phyloP scores from a whole-genome alignment of 2,797 vertebrate genomes.

The Coregonus sp. region DNA sequence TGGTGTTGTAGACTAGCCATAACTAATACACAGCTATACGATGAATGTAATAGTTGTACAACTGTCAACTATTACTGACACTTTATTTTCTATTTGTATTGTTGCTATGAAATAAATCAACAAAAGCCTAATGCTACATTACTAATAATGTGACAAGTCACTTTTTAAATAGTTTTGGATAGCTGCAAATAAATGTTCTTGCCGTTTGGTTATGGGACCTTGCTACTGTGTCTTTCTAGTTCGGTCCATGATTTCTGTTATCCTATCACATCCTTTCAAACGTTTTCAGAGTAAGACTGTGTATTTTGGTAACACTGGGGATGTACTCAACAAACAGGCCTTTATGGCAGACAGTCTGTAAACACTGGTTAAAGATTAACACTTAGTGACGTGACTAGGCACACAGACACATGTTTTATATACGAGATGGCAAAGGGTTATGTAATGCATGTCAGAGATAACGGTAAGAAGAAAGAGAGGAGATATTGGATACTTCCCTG shows the following conservation, averaged over 20 bases:
- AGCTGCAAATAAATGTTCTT: background rate
- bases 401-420: background rate
- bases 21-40: background rate
- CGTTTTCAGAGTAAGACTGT: background rate
- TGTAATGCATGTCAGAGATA: background rate
- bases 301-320: background rate
- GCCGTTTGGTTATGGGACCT: background rate
- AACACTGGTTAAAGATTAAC: slow-evolving; percentile 4
- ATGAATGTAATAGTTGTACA: background rate
- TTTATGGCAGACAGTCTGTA: background rate
- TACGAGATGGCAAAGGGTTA: background rate
- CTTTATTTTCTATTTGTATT: slow-evolving; percentile 2
- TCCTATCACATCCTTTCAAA: background rate
- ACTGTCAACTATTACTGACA: background rate
- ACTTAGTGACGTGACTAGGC: background rate
- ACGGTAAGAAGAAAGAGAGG: background rate
- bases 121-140: background rate
- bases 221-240: background rate
- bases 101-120: slow-evolving; percentile 2
- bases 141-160: background rate
- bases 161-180: background rate
- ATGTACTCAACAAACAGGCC: slow-evolving; percentile 1
- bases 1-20: background rate
- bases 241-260: background rate
- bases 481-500: background rate